Percentiles rank a stretch among this genome's conserved stretches.
These are phyloP conservation scores for Argyresthia goedartella DNA, from an alignment of 2,888 invertebrate species.

Conservation along the genomic window DNA sequence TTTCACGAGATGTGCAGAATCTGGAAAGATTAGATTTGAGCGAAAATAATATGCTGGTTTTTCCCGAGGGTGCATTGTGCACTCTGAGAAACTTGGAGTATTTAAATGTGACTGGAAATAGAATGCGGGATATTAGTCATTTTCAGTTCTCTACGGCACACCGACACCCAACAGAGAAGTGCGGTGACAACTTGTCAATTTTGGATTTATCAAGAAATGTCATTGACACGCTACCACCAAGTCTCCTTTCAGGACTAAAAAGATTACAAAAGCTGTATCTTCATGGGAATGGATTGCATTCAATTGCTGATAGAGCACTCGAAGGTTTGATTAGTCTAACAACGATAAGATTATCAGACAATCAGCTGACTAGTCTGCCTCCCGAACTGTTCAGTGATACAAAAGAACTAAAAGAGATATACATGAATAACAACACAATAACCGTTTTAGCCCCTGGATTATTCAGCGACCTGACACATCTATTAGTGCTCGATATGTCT, in stretches of 20 bases:
- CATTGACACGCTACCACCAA: constrained; percentile 80
- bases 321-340: constrained; percentile 80
- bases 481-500: constrained; percentile 82
- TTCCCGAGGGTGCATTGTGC: constrained; percentile 83
- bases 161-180: constrained; percentile 73
- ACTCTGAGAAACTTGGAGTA: constrained; percentile 80
- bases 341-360: constrained; percentile 83
- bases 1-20: constrained; percentile 79
- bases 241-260: constrained; percentile 78
- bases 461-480: constrained; percentile 80
- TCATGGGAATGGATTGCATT: constrained; percentile 81
- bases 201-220: constrained; percentile 84
- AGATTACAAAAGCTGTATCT: constrained; percentile 81
- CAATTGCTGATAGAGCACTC: constrained; percentile 83
- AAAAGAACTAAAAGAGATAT: constrained; percentile 82
- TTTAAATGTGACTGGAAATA: constrained; percentile 84
- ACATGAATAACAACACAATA: constrained; percentile 85
- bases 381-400: constrained; percentile 86
- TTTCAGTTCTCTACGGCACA: constrained; percentile 77
- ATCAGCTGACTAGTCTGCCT: constrained; percentile 83
- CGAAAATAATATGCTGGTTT: constrained; percentile 84
- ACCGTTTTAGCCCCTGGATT: constrained; percentile 85
- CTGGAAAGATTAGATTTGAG: constrained; percentile 82
- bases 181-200: constrained; percentile 77
- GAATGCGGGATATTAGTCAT: constrained; percentile 80